phyloP scores from a whole-genome alignment of 2,888 invertebrate species.

The Pycnomerus fuliginosus region DNA sequence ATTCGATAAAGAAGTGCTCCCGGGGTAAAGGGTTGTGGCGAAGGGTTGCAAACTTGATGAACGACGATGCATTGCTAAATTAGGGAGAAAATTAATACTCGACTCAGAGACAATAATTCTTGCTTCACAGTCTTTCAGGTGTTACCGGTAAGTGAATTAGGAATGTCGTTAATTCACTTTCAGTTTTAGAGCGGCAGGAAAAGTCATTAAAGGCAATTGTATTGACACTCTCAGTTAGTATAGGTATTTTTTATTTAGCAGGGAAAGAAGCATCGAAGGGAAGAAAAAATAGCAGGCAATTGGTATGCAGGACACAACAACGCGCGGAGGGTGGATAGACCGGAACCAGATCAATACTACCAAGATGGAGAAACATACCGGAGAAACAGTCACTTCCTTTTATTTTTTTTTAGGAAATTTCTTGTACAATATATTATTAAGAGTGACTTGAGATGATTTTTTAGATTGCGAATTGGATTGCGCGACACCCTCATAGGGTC shows the following conservation, averaged over 20 bases:
- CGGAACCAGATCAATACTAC: conserved; percentile 55
- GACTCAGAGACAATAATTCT: conserved; percentile 14
- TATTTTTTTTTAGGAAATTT: no score
- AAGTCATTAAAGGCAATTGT: conserved; percentile 47
- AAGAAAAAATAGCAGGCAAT: conserved; percentile 60
- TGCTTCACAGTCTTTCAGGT: no score
- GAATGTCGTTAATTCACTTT: conserved; percentile 7
- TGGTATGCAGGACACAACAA: conserved; percentile 64
- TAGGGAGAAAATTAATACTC: conserved; percentile 52
- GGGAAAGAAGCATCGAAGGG: conserved; percentile 45
- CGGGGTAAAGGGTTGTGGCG: conserved; percentile 44
- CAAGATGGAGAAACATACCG: conserved; percentile 53
- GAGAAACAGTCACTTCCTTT: conserved; percentile 47
- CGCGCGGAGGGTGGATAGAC: conserved; percentile 51
- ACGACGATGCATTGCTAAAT: conserved; percentile 48
- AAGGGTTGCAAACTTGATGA: conserved; percentile 43
- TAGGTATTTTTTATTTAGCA: conserved; percentile 50
- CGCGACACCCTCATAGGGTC: no score
- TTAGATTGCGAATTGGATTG: no score
- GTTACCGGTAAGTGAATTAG: no score
- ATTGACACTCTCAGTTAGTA: conserved; percentile 46
- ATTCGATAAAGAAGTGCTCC: conserved; percentile 51
- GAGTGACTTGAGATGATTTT: no score
- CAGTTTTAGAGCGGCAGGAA: conserved; percentile 11
- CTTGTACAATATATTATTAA: no score